Percentiles rank a stretch among this genome's conserved stretches.
phyloP scores from a whole-genome alignment of 2,888 invertebrate species.

The Ectobius pallidus region DNA sequence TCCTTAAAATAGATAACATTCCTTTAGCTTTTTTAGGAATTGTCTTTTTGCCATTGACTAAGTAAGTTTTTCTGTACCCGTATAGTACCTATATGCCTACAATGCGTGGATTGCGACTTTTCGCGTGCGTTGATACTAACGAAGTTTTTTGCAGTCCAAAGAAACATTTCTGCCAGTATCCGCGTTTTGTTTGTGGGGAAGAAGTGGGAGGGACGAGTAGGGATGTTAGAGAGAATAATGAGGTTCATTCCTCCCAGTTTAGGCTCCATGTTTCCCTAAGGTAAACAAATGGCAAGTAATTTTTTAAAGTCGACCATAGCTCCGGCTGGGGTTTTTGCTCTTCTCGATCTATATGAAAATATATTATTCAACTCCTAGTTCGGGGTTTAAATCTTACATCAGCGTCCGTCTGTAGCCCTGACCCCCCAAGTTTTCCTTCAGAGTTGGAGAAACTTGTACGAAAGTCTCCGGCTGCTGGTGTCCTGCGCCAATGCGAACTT shows the following conservation, averaged over 20 bases:
- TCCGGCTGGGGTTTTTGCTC: neutral
- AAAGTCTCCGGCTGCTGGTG: too few relatives aligned
- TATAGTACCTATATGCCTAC: too few relatives aligned
- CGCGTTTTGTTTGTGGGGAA: neutral
- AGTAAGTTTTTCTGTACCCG: too few relatives aligned
- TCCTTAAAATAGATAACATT: too few relatives aligned
- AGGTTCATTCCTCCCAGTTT: constrained; percentile 22
- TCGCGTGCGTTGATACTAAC: too few relatives aligned
- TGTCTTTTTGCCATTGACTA: too few relatives aligned
- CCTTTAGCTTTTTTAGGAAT: too few relatives aligned
- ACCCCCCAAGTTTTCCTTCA: constrained; percentile 7
- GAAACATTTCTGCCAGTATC: too few relatives aligned
- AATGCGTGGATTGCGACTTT: too few relatives aligned
- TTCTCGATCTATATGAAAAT: constrained; percentile 9
- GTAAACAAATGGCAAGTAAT: constrained; percentile 37
- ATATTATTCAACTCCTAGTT: constrained; percentile 16
- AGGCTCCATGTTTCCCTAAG: constrained; percentile 19
- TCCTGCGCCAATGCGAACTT: neutral
- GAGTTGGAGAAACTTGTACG: neutral
- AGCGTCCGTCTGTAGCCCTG: neutral
- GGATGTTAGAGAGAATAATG: neutral
- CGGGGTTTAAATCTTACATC: constrained; percentile 2
- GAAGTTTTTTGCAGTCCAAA: too few relatives aligned
- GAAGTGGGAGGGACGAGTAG: too few relatives aligned
- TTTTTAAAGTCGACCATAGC: constrained; percentile 25